Conservation (phyloP, 2,797 vertebrate genomes). For the Neomorphus geoffroyi region DNA sequence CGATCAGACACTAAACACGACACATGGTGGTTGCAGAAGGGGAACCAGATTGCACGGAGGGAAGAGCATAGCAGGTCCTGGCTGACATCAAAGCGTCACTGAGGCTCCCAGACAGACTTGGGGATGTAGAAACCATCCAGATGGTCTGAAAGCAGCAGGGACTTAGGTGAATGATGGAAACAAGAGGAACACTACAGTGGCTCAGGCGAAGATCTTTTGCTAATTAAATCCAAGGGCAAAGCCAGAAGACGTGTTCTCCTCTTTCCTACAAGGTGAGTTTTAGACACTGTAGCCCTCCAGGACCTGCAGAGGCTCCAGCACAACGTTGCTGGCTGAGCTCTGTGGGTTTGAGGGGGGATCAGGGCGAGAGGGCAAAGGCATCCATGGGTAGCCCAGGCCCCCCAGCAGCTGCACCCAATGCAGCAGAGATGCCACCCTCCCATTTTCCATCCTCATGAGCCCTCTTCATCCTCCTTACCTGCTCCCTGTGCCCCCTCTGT, state of each 20-base stretch:
- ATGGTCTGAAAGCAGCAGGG: neutral
- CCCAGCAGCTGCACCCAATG: neutral
- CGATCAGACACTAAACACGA: neutral
- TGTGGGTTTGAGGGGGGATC: accelerated
- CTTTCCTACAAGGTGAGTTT: neutral
- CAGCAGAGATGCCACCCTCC: accelerated
- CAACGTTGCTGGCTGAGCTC: accelerated
- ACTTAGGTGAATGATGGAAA: neutral
- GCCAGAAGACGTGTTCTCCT: accelerated
- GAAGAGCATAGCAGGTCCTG: neutral
- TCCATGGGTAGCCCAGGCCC: neutral
- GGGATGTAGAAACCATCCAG: neutral
- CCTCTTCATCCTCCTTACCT: neutral
- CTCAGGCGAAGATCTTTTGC: neutral
- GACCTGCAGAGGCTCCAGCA: neutral
- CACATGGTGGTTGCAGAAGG: neutral
- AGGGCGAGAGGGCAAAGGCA: neutral
- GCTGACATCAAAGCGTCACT: neutral
- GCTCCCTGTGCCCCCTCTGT: accelerated
- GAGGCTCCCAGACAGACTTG: neutral
- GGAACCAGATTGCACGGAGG: neutral
- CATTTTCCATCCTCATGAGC: neutral
- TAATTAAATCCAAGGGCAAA: neutral
- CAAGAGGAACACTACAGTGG: neutral
- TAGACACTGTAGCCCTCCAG: neutral